Conservation (phyloP, 2,797 vertebrate species). For the Pangasius larnaudii region DNA sequence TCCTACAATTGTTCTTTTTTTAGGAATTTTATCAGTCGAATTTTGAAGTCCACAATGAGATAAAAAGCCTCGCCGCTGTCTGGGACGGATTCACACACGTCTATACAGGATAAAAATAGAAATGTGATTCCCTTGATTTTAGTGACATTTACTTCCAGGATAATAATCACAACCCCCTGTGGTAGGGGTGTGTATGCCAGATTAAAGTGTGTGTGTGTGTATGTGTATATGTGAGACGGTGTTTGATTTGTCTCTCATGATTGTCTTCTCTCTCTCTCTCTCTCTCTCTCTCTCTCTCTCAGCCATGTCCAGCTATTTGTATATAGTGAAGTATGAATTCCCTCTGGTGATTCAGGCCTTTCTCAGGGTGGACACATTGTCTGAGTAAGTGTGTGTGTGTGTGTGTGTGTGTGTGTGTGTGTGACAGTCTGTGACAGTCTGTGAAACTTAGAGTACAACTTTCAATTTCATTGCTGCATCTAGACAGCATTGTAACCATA, state of each 20-base stretch:
- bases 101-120: slow-evolving; percentile 45
- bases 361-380: slow-evolving; percentile 84
- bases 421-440: neutral
- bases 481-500: neutral
- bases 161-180: slow-evolving; percentile 35
- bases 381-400: slow-evolving; percentile 73
- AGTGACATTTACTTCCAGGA: slow-evolving; percentile 51
- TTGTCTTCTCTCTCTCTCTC: neutral
- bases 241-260: slow-evolving; percentile 13
- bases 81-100: neutral
- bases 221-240: slow-evolving; percentile 23
- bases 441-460: neutral
- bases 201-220: slow-evolving; percentile 12
- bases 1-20: slow-evolving; percentile 22
- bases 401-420: slow-evolving; percentile 13
- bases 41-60: slow-evolving; percentile 35
- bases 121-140: slow-evolving; percentile 26
- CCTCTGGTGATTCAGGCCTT: slow-evolving; percentile 97
- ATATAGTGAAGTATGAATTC: slow-evolving; percentile 97
- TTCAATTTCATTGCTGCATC: neutral
- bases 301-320: slow-evolving; percentile 99
- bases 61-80: slow-evolving; percentile 6
- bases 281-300: slow-evolving; percentile 1
- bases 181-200: slow-evolving; percentile 13
- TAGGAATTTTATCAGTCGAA: neutral